Base-by-base conservation (phyloP, 2,888 invertebrate species). In the Acrocyrtus sp. region DNA sequence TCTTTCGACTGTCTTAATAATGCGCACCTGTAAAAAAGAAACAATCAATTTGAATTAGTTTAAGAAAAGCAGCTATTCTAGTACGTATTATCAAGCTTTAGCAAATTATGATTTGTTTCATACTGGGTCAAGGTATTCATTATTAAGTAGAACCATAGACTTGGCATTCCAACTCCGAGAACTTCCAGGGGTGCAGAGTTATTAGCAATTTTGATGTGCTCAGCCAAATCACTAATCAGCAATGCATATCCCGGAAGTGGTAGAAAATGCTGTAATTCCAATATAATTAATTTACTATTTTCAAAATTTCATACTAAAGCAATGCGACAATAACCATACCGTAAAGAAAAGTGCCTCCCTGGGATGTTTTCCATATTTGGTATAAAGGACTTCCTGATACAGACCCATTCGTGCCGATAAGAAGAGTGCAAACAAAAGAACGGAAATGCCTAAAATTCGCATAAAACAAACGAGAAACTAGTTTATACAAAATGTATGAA, bases 401-500 rank as follows among this genome's bases (percentile, higher is more conserved):
- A 95, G 91, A 1, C 98, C 98, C 95, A 98, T 95, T 81, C 94
- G 88, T 0, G 98, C 96, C 0, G 98, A 97, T 68, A 97, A 87
- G 81, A 98, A 91, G 61, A 99, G 86, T 0, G 97, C 96, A 67
- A 93, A 88, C 0, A 94, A 93, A 48, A 99, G 85, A 78, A 98
- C 88, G 0, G 87, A 85, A 58, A 98, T 94, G 2, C 97, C 88
- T 81, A 70, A 54, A 58, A 61, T 61, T 6, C n/a, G 29, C 3
- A 17, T 12, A 17, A 66, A 51, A 15, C 22, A 50, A n/a, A n/a
- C n/a, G n/a, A n/a, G n/a, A n/a, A n/a, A 29, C 15, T 62, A 45
- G 10, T 17, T 8, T 53, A 29, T 61, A 3, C 8, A 17, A 27
- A 47, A 15, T 12, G 12, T 74, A 75, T 26, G 50, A 56, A 61